Percentiles rank a stretch among this genome's conserved stretches.
phyloP scores from a whole-genome alignment of 2,888 invertebrate genomes.

The Elmis aenea region DNA sequence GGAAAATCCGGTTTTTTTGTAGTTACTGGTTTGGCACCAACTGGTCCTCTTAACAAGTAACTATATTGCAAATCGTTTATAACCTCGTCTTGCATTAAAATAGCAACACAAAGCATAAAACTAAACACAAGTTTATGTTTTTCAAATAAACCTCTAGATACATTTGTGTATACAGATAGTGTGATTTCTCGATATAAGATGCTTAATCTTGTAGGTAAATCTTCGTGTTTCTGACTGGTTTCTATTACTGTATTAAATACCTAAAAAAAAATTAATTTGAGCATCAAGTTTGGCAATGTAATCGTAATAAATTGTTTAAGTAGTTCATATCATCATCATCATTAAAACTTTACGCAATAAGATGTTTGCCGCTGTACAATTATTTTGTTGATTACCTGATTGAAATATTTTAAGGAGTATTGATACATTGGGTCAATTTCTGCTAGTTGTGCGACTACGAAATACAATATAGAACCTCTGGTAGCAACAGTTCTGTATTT shows the following conservation, averaged over 20 bases:
- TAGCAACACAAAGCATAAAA: slow-evolving; percentile 74
- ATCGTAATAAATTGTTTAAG: slow-evolving; percentile 29
- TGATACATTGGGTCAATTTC: slow-evolving; percentile 96
- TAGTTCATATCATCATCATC: slow-evolving; percentile 11
- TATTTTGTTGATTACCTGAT: slow-evolving; percentile 48
- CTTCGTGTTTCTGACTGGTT: slow-evolving; percentile 62
- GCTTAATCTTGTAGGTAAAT: slow-evolving; percentile 62
- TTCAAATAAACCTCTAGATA: slow-evolving; percentile 87
- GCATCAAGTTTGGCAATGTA: too few species aligned
- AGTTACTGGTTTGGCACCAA: slow-evolving; percentile 51
- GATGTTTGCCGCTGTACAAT: too few species aligned
- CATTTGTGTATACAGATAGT: slow-evolving; percentile 75
- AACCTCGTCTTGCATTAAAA: slow-evolving; percentile 60
- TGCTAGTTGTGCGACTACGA: slow-evolving; percentile 81
- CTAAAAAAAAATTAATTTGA: slow-evolving; percentile 50
- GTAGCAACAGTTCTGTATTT: slow-evolving; percentile 81
- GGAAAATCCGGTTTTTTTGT: slow-evolving; percentile 58
- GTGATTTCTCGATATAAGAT: slow-evolving; percentile 74
- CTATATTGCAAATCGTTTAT: slow-evolving; percentile 66
- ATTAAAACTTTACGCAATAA: not conserved
- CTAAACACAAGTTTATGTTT: slow-evolving; percentile 86
- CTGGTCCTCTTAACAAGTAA: slow-evolving; percentile 71
- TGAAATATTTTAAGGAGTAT: slow-evolving; percentile 88
- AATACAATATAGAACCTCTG: slow-evolving; percentile 85
- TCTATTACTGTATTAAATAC: slow-evolving; percentile 79